Percentiles rank a stretch among this genome's conserved stretches.
Evolutionary conservation across 2,113 vertebrate genomes (phyloP).

Genomic region (Ascaphus truei): DNA sequence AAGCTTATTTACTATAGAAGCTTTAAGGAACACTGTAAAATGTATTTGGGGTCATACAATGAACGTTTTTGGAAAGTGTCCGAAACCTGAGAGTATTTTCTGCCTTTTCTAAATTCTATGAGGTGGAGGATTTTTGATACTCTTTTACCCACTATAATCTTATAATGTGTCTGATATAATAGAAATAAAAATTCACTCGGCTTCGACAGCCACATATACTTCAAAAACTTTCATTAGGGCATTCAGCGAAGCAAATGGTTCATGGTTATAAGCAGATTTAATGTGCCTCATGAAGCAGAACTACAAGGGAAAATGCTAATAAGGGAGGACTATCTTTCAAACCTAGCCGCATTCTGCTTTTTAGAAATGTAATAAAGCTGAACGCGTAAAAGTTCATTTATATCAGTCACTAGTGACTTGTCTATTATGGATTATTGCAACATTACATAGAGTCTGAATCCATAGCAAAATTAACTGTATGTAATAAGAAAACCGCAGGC

Average conservation of each 20-base stretch:
- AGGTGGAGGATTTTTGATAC: neutral
- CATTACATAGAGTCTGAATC: too few species aligned
- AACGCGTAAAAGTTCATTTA: neutral
- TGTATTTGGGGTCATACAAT: too few species aligned
- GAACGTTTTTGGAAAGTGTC: too few species aligned
- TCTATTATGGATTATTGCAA: neutral
- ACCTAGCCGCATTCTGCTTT: too few species aligned
- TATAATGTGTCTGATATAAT: neutral
- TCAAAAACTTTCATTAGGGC: neutral
- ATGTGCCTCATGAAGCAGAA: neutral
- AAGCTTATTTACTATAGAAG: too few species aligned
- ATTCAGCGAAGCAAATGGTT: neutral
- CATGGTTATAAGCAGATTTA: neutral
- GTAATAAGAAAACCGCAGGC: too few species aligned
- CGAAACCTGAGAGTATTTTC: too few species aligned
- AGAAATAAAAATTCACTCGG: neutral
- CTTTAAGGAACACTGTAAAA: too few species aligned
- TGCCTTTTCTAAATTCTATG: too few species aligned
- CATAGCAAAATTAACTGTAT: too few species aligned
- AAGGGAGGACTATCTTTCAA: neutral
- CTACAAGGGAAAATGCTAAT: neutral
- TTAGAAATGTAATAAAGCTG: too few species aligned
- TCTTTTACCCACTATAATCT: neutral
- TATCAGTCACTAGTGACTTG: neutral
- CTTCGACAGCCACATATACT: neutral